phyloP scores from a whole-genome alignment of 2,888 invertebrate species.

The Orthosia gracilis region DNA sequence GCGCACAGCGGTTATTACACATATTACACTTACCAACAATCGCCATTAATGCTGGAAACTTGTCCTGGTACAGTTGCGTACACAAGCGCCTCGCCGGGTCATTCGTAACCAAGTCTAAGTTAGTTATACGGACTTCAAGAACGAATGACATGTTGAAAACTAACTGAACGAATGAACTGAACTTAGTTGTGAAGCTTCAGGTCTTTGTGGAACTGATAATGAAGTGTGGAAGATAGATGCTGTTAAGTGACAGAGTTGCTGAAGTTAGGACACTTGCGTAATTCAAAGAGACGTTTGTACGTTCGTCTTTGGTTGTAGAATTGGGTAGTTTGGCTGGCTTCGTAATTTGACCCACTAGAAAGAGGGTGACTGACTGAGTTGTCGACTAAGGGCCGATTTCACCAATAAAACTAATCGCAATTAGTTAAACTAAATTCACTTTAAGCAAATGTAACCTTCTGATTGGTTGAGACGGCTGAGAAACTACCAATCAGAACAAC shows the following conservation, averaged over 20 bases:
- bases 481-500: no score
- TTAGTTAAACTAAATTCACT: no score
- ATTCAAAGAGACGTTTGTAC: background rate
- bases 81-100: constrained; percentile 83
- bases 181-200: constrained; percentile 32
- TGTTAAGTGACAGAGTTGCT: constrained; percentile 38
- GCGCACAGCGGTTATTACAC: constrained; percentile 79
- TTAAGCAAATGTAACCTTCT: no score
- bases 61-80: constrained; percentile 81
- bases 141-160: constrained; percentile 45
- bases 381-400: no score
- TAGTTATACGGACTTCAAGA: constrained; percentile 51
- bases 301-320: background rate
- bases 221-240: constrained; percentile 37
- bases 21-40: constrained; percentile 90
- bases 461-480: no score
- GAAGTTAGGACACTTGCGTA: background rate
- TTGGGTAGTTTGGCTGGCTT: background rate
- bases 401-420: no score
- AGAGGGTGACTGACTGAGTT: no score
- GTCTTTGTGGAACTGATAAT: constrained; percentile 52
- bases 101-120: constrained; percentile 76
- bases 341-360: background rate
- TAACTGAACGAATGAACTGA: constrained; percentile 12
- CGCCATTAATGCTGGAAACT: constrained; percentile 83